Evolutionary conservation across 2,113 vertebrate species (phyloP), one percentile per base, ranked within the genome.

Genomic region (Gobius niger): DNA sequence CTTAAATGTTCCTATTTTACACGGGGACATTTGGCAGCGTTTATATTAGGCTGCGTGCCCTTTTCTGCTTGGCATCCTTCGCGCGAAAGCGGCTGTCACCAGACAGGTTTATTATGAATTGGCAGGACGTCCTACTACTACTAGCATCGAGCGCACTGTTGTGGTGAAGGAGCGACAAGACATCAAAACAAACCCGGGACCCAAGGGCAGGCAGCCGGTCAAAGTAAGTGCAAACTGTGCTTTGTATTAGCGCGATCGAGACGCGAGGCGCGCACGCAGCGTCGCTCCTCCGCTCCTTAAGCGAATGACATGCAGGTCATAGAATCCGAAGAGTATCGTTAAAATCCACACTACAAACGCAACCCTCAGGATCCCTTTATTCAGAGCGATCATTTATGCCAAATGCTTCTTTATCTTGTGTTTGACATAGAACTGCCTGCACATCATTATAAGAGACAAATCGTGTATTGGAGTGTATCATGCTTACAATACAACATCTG

Each of bases 291-390:
- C 47, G 44, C 61, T 1, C 8, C 14, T 42, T 1, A 5, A 0
- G 54, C 7, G 47, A 51, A 57, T 7, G 54, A 6, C 73, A 8
- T 0, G 0, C 0, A 8, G 8, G 34, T 0, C 1, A 0, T 73
- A 40, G 2, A 4, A 34, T 34, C 24, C 24, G 3, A 34, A 4
- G 24, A 34, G 24, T 34, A 34, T 34, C 24, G 1, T 14, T 47
- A 0, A 0, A 56, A 4, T 2, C 0, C 1, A 1, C 0, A 12
- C 52, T 18, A 7, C n/a, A 19, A 16, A 13, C 6, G 6, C 47
- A 3, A 34, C 24, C 24, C 3, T 34, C 24, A 34, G 5, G 24
- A 34, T 4, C 24, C 24, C 24, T 34, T 34, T 34, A 34, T 34
- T 34, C 24, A 34, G 24, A 34, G 24, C 24, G 24, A 34, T 34